Evolutionary conservation across 2,888 invertebrate species (phyloP), one percentile per base, ranked within the genome.

Genomic region (Spodoptera exigua): DNA sequence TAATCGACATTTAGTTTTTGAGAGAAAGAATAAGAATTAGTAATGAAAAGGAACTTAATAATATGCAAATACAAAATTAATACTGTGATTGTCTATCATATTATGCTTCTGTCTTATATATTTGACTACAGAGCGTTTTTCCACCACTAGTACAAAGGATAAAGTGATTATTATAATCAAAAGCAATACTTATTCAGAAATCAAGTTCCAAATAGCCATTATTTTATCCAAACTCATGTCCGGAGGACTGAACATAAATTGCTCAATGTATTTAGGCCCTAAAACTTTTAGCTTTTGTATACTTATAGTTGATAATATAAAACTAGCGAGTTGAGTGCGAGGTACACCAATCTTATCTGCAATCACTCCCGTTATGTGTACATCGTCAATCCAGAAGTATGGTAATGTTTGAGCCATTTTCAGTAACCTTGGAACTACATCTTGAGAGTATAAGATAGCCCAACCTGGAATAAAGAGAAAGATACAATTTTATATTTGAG

Each of bases 351-450:
- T 89, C 78, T 94, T 93, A 70, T 94, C 88, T 0, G 95, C 95
- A 55, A 96, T 82, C 0, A 95, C 91, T 18, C 97, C 97, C 0
- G 97, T 97, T 36, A 97, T 94, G 78, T 96, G 97, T 35, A 97
- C 97, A 85, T 97, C 97, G 82, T 98, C 97, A 48, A 97, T 96
- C 97, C 97, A 97, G 90, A 97, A 97, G 82, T 96, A 97, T 1
- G 95, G 95, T 2, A 94, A 88, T 7, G 86, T 89, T 77, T 96
- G 95, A 1, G 96, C 96, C 45, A 95, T 94, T 54, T 89, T 90
- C 48, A 96, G 95, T 12, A 96, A 87, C 27, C 92, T 89, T 58
- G 91, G 92, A 13, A 95, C 95, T 37, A 95, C 95, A 81, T 96
- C 96, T 40, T 95, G 92, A 0, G 96, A 96, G 79, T 96, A 96